phyloP scores from a whole-genome alignment of 2,888 invertebrate genomes.

The Melitaea athalia region DNA sequence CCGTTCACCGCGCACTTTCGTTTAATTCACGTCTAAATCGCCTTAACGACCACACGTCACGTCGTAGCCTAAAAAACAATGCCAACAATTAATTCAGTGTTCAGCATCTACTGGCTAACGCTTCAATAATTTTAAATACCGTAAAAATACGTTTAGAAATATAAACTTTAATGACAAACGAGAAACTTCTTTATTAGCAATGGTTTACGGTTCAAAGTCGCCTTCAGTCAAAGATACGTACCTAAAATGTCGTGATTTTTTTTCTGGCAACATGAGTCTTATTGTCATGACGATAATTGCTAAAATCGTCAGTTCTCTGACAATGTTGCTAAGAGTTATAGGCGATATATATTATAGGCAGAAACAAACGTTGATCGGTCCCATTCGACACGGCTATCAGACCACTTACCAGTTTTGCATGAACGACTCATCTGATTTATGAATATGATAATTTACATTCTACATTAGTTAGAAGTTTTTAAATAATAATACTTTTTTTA shows the following conservation, averaged over 20 bases:
- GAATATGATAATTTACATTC: constrained; percentile 32
- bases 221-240: background rate
- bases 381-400: constrained; percentile 59
- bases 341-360: constrained; percentile 48
- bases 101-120: constrained; percentile 31
- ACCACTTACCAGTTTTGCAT: constrained; percentile 36
- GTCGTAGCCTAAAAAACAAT: constrained; percentile 42
- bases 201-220: constrained; percentile 10
- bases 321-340: constrained; percentile 21
- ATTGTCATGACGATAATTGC: constrained; percentile 42
- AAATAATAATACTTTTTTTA: background rate
- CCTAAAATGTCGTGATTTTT: background rate
- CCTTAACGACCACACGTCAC: constrained; percentile 34
- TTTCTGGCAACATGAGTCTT: constrained; percentile 28
- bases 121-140: constrained; percentile 39
- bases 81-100: constrained; percentile 54
- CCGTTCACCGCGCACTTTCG: constrained; percentile 4
- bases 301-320: constrained; percentile 9
- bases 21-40: constrained; percentile 29
- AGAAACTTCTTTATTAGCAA: constrained; percentile 7
- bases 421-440: constrained; percentile 34
- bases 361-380: constrained; percentile 65
- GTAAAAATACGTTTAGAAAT: constrained; percentile 35
- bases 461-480: constrained; percentile 9
- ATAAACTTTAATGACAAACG: constrained; percentile 2